Evolutionary conservation across 2,888 invertebrate species (phyloP).

Genomic region (Mythimna albipuncta): DNA sequence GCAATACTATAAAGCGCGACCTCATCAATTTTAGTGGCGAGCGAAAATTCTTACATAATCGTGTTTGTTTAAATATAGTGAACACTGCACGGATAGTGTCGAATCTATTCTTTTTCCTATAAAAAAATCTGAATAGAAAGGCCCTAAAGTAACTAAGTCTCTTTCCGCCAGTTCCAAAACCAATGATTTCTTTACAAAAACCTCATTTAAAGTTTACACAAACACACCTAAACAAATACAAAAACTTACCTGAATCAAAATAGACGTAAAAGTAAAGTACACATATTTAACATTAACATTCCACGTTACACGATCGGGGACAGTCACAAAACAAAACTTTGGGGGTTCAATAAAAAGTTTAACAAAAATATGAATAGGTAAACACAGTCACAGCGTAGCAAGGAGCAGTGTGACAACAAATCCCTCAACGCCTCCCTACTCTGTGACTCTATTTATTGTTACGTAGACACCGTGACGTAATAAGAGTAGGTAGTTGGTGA

Average conservation of each 20-base stretch:
- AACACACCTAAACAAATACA: slow-evolving; percentile 37
- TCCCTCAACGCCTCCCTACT: slow-evolving; percentile 51
- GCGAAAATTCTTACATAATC: not conserved
- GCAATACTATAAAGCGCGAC: slow-evolving; percentile 58
- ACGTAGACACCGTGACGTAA: slow-evolving; percentile 63
- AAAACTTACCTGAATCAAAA: slow-evolving; percentile 37
- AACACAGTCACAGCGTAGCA: slow-evolving; percentile 37
- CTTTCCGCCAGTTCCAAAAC: not conserved
- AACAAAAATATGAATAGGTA: slow-evolving; percentile 58
- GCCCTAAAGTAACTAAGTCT: not conserved
- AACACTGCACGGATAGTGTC: not conserved
- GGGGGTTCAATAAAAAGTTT: slow-evolving; percentile 46
- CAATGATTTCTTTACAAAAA: not conserved
- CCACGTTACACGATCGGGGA: slow-evolving; percentile 37
- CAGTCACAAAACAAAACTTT: slow-evolving; percentile 49
- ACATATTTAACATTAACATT: slow-evolving; percentile 45
- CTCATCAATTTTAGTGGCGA: slow-evolving; percentile 34
- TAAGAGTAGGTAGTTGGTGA: slow-evolving; percentile 64
- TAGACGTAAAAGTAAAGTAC: slow-evolving; percentile 11
- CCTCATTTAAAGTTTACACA: slow-evolving; percentile 13
- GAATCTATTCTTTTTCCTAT: too few species aligned
- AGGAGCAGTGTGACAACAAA: slow-evolving; percentile 41
- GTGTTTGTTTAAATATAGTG: not conserved
- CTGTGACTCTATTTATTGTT: slow-evolving; percentile 63
- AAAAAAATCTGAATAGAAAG: not conserved